Evolutionary conservation across 2,888 invertebrate genomes (phyloP), one percentile per base, ranked within the genome.

Genomic region (Ernsta delagoae): DNA sequence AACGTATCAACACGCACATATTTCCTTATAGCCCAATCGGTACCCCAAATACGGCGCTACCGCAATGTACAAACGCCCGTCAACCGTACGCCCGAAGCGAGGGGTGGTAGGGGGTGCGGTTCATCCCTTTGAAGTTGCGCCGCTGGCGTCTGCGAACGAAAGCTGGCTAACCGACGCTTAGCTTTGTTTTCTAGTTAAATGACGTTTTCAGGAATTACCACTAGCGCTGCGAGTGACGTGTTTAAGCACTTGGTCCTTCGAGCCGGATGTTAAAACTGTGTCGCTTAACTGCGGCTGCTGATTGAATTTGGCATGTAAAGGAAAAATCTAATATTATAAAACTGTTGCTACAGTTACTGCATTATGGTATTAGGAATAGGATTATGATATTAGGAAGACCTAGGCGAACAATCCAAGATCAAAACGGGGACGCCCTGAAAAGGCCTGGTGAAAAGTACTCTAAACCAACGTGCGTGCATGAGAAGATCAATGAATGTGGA

Each of bases 181-280:
- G 90, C 90, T 91, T 91, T 92, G 90, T 91, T 90, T 90, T 88
- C 87, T 81, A 85, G 83, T 89, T 88, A 88, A 89, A 89, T 89
- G 88, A 79, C 77, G 75, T 75, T 79, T 77, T 75, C 75, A 75
- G 74, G 74, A 86, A 86, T 86, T 85, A 85, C 60, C 67, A 61
- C 45, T 56, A 56, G 12, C 43, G 41, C 81, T 85, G 86, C 84
- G 84, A 78, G 77, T 79, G 83, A 83, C 82, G 77, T 79, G 78
- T 73, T 72, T 59, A 65, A 70, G 70, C 53, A 63, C 65, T 62
- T 72, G 70, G 72, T 71, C 70, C 73, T 72, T 43, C 68, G 72
- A 72, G 70, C 71, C 65, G 70, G 71, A 63, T 69, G 36, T 62
- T 36, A 39, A 50, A 67, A 45, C 12, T 41, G 11, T 53, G 63